A percentile compares a stretch with the other conserved stretches of the same genome.
Evolutionary conservation across 1,140 invertebrate species (phyloP).

Genomic region (Lerema accius): DNA sequence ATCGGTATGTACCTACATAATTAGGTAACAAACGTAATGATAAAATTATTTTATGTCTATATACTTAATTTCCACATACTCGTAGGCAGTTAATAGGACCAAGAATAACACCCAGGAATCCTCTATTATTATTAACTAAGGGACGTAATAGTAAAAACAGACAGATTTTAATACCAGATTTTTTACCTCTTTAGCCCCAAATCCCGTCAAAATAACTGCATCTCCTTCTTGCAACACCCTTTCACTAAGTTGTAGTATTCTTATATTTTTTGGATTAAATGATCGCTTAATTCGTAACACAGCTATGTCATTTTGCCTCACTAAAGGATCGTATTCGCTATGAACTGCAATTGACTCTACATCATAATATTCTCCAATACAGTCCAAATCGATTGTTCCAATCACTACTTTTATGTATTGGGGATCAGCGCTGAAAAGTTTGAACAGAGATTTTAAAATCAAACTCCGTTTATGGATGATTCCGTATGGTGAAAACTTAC

Average conservation of each 20-base stretch:
- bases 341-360: constrained; percentile 52
- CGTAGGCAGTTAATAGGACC: too few relatives aligned
- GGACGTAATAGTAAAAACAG: neutral
- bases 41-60: too few relatives aligned
- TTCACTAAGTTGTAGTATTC: constrained; percentile 47
- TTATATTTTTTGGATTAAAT: constrained; percentile 49
- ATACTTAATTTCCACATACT: too few relatives aligned
- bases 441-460: too few relatives aligned
- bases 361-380: constrained; percentile 45
- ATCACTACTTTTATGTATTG: constrained; percentile 58
- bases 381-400: constrained; percentile 60
- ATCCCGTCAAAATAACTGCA: constrained; percentile 56
- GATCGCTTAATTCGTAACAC: constrained; percentile 50
- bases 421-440: constrained; percentile 61
- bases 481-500: too few relatives aligned
- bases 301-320: constrained; percentile 62
- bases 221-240: constrained; percentile 53
- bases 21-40: too few relatives aligned
- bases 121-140: neutral
- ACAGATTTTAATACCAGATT: neutral
- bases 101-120: too few relatives aligned
- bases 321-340: constrained; percentile 50
- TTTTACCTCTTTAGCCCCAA: constrained; percentile 62
- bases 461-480: too few relatives aligned
- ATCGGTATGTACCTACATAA: too few relatives aligned